Evolutionary conservation across 2,797 vertebrate species (phyloP).

Genomic region (Masticophis lateralis): DNA sequence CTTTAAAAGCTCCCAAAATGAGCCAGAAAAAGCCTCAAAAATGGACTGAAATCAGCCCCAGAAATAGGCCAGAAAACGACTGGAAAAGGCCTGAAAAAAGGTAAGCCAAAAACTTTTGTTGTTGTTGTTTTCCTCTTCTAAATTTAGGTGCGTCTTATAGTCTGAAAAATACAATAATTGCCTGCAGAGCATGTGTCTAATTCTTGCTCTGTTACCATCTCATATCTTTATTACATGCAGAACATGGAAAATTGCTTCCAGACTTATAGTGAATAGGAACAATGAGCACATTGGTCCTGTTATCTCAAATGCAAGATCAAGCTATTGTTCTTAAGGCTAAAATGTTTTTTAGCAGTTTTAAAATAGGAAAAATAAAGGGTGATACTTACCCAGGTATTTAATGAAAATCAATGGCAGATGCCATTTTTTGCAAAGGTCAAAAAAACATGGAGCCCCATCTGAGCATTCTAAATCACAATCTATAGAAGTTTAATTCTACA

Average conservation of each 20-base stretch:
- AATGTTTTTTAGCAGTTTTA: neutral
- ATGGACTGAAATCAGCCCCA: no score
- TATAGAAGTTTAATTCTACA: conserved; percentile 5
- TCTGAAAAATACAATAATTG: neutral
- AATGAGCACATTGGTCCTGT: neutral
- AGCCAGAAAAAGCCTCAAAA: no score
- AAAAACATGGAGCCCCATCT: neutral
- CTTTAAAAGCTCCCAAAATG: no score
- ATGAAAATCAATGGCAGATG: neutral
- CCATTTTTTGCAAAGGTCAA: conserved; percentile 5
- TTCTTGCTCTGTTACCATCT: neutral
- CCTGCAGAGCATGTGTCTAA: neutral
- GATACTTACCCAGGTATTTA: neutral
- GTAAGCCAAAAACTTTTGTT: no score
- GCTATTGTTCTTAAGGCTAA: neutral
- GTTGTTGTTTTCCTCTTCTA: no score
- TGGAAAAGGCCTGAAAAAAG: no score
- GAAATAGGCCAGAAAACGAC: no score
- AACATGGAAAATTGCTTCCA: neutral
- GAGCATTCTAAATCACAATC: conserved; percentile 9
- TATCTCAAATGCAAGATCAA: neutral
- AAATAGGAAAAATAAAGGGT: neutral
- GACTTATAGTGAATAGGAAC: neutral
- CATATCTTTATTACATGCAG: neutral
- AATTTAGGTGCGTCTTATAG: no score